Evolutionary conservation across 2,113 vertebrate species (phyloP).

Genomic region (Gasterosteus nipponicus): DNA sequence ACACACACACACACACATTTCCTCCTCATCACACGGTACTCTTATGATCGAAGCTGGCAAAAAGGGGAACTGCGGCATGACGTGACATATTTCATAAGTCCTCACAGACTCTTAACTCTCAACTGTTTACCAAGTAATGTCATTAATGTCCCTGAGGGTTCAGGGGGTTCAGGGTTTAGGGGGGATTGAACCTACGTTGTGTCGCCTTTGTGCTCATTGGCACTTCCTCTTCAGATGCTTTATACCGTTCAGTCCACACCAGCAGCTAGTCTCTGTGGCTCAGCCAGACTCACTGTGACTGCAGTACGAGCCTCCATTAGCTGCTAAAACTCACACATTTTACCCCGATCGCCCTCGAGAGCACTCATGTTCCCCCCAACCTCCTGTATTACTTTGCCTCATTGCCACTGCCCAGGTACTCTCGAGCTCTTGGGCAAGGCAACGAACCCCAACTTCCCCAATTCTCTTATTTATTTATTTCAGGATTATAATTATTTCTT

Average conservation of each 20-base stretch:
- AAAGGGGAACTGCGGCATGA: conserved; percentile 16
- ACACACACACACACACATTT: conserved; percentile 30
- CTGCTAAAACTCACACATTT: conserved; percentile 21
- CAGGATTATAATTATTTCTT: too few species aligned
- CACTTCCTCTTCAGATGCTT: background rate
- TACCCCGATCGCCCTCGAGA: background rate
- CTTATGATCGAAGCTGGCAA: conserved; percentile 38
- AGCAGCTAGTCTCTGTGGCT: conserved; percentile 4
- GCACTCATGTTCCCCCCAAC: conserved; percentile 6
- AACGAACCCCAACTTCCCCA: background rate
- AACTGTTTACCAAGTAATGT: too few species aligned
- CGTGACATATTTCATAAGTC: too few species aligned
- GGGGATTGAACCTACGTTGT: background rate
- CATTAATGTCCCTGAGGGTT: too few species aligned
- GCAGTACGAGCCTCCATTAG: conserved; percentile 40
- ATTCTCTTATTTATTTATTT: too few species aligned
- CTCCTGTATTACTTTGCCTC: background rate
- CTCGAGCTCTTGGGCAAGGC: background rate
- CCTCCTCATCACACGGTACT: conserved; percentile 53
- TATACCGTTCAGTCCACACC: background rate
- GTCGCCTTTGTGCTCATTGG: background rate
- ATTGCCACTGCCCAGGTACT: background rate
- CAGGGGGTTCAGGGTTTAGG: too few species aligned
- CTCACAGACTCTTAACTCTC: too few species aligned
- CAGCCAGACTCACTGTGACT: conserved; percentile 2